Percentiles rank a stretch among this genome's conserved stretches.
Evolutionary conservation across 2,113 vertebrate species (phyloP).

Genomic region (Protobothrops flavoviridis): DNA sequence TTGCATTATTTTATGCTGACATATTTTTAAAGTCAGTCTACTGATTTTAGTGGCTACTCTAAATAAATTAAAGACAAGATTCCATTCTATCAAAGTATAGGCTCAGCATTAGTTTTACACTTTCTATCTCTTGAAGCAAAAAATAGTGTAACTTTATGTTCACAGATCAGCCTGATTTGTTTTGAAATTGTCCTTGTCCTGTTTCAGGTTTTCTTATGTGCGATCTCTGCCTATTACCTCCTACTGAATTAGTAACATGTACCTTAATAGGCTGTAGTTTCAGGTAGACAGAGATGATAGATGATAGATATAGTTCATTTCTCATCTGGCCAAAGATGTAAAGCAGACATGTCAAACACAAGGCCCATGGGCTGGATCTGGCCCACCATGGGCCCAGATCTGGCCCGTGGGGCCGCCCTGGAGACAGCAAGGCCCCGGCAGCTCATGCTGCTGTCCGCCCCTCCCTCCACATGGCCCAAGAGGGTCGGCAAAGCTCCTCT

Average conservation of each 20-base stretch:
- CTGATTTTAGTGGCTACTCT: not conserved
- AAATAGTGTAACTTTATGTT: not conserved
- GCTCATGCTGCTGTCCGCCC: too few species aligned
- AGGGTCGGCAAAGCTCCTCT: too few species aligned
- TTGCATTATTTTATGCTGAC: not conserved
- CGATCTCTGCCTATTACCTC: not conserved
- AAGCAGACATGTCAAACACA: too few species aligned
- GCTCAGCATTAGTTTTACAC: not conserved
- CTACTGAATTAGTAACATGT: not conserved
- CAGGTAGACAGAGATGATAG: not conserved
- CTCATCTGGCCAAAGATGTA: not conserved
- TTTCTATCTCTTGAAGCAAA: not conserved
- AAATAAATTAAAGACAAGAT: not conserved
- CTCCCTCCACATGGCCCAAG: too few species aligned
- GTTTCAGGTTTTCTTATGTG: not conserved
- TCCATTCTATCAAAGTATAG: not conserved
- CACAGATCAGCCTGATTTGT: not conserved
- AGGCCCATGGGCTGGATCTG: too few species aligned
- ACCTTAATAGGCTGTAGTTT: not conserved
- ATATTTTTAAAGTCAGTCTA: not conserved
- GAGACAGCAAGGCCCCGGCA: too few species aligned
- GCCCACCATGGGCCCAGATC: too few species aligned
- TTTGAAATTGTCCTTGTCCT: not conserved
- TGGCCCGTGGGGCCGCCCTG: too few species aligned
- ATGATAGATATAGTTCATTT: not conserved